These are phyloP conservation scores for Drosophila lacertosa DNA, from an alignment of 1,140 invertebrate genomes.

Conservation along the genomic window DNA sequence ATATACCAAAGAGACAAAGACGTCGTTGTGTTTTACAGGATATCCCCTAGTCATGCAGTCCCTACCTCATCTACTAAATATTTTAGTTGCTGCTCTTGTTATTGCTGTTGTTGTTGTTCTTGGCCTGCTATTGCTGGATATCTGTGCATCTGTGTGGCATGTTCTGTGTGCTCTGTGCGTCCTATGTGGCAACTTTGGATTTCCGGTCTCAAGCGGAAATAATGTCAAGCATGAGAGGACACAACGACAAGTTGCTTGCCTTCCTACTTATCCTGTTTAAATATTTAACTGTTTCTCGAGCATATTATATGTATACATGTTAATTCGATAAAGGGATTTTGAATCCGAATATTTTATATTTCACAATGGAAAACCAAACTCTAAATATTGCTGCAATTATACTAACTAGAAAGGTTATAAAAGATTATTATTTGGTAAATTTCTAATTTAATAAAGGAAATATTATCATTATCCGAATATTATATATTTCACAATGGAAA, in stretches of 20 bases:
- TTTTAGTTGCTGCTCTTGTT: conserved; percentile 72
- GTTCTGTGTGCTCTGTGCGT: conserved; percentile 26
- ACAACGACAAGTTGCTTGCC: conserved; percentile 29
- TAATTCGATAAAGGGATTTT: conserved; percentile 39
- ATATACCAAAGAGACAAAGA: no score
- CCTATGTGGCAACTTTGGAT: conserved; percentile 60
- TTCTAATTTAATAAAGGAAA: no score
- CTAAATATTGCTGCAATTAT: background rate
- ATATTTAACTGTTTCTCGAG: conserved; percentile 46
- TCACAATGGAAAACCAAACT: background rate
- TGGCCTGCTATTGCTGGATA: conserved; percentile 14
- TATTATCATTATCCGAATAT: no score
- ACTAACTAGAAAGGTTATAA: no score
- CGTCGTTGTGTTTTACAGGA: no score
- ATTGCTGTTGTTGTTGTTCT: conserved; percentile 65
- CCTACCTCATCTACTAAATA: no score
- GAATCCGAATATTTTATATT: background rate
- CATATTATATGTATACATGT: conserved; percentile 31
- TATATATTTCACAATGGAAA: background rate
- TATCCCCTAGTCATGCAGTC: no score
- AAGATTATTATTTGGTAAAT: no score
- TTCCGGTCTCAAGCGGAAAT: conserved; percentile 61
- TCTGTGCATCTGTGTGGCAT: conserved; percentile 16
- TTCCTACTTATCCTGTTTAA: conserved; percentile 38
- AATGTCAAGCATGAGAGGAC: conserved; percentile 63